Evolutionary conservation across 2,797 vertebrate species (phyloP), one percentile per base, ranked within the genome.

Genomic region (Dermochelys coriacea): DNA sequence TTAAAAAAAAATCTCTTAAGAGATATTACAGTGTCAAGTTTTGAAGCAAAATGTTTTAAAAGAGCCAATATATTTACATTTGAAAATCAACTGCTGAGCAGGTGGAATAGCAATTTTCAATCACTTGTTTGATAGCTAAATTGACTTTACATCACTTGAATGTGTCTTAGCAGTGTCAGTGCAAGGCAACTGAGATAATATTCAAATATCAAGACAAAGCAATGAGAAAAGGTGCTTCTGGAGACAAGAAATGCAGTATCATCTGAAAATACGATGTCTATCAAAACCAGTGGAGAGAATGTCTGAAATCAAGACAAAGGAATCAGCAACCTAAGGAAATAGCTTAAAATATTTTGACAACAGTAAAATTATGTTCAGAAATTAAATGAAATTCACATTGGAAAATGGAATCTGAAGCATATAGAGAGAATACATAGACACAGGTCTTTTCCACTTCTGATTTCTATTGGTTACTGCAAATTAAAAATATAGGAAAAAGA

Each of bases 351-450:
- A 55, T 61, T 82, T 74, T 0, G 2, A 87, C 19, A 93, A 68
- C 14, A 88, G 55, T 15, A 2, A 59, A 74, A 74, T 23, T 25
- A 64, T 91, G 37, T 50, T 80, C 75, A 50, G 85, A 47, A 21
- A 82, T 64, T 21, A 1, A 23, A 1, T 45, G 21, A 85, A 86
- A 85, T 55, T 59, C 7, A 14, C 25, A 50, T 15, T 47, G 37
- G 64, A 91, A 82, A 25, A 6, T n/a, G 29, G 47, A 55, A 74
- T 82, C 52, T 11, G 34, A 11, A 23, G 21, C 50, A 88, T 8
- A 23, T 1, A 29, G 50, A 77, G 52, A 87, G 77, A 82, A 80
- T 57, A 1, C 23, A 1, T 29, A 9, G 0, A 0, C 23, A 71
- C 18, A 14, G 74, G 21, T n/a, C 50, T 85, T 88, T 47, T 18